Evolutionary conservation across 53 echinoderm and acorn worm genomes (phyloP), one percentile per base, ranked within the genome.

Genomic region (Pentamera pediparva): DNA sequence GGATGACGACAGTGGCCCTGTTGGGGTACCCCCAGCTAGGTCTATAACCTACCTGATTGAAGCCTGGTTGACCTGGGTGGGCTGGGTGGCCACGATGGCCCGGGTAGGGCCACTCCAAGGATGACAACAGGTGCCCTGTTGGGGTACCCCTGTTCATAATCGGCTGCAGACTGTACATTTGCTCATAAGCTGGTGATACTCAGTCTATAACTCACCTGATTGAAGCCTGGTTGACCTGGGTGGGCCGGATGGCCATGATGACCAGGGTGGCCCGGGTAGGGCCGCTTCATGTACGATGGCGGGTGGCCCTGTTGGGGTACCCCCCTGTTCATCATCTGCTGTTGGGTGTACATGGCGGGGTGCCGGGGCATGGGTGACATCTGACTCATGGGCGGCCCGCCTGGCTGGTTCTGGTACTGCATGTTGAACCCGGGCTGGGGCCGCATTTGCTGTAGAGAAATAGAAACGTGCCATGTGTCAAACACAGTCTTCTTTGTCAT

Each of bases 241-340:
- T 67, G 67, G 6, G 39, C 65, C 5, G 39, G 80, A n/a, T 75
- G 86, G 13, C 85, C 85, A 15, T 79, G 85, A 40, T 65, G 65
- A 12, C 75, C 67, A 43, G 67, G 67, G 17, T 89, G 91, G 13
- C 90, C 90, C 3, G 96, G 96, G 64, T 91, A 90, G 35, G 96
- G 96, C 77, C 96, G 87, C 83, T 96, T 96, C 59, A 61, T 69
- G 56, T 76, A 60, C 25, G 86, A 63, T 37, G 86, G 86, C 32
- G 80, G 80, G n/a, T n/a, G n/a, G n/a, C n/a, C n/a, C 13, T 84
- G 78, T 67, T 91, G 88, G 33, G 83, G 89, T 15, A 75, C 62
- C 39, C 77, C 71, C 33, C 83, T 79, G 35, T 58, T 77, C 70
- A 85, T 82, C 70, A 85, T 82, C 88, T 87, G 79, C 60, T 79